These are phyloP conservation scores for Volucella inflata DNA, from an alignment of 2,888 invertebrate genomes.

Conservation along the genomic window DNA sequence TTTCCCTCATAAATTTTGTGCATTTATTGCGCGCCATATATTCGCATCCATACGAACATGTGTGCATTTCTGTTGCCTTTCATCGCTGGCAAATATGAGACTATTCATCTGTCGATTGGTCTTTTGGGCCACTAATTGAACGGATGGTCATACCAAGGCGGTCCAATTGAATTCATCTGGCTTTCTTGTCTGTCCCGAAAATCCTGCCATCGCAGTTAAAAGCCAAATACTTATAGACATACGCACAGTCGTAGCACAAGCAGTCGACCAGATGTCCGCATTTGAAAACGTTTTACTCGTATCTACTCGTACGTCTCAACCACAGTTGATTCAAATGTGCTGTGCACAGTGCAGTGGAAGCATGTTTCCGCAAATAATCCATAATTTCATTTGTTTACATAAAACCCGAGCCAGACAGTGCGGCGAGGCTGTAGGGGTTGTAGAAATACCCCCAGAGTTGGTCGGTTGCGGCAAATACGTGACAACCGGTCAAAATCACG, in stretches of 20 bases:
- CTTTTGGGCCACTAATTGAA: not conserved
- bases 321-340: not conserved
- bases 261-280: not conserved
- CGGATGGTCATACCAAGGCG: constrained; percentile 13
- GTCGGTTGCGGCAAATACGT: constrained; percentile 55
- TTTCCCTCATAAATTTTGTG: constrained; percentile 54
- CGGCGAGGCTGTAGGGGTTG: not conserved
- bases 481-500: constrained; percentile 57
- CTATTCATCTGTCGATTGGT: not conserved
- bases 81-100: constrained; percentile 13
- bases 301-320: constrained; percentile 15
- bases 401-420: constrained; percentile 25
- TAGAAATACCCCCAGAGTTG: constrained; percentile 2
- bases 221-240: not conserved
- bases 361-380: constrained; percentile 38
- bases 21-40: constrained; percentile 32
- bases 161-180: constrained; percentile 68
- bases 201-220: not conserved
- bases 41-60: constrained; percentile 29
- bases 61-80: constrained; percentile 15
- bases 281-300: not conserved
- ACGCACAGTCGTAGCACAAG: not conserved
- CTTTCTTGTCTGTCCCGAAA: constrained; percentile 19
- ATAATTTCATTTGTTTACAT: constrained; percentile 58
- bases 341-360: constrained; percentile 4